Conservation (phyloP, 35 echinoderm and acorn worm species). For the Holothuria glaberrima region DNA sequence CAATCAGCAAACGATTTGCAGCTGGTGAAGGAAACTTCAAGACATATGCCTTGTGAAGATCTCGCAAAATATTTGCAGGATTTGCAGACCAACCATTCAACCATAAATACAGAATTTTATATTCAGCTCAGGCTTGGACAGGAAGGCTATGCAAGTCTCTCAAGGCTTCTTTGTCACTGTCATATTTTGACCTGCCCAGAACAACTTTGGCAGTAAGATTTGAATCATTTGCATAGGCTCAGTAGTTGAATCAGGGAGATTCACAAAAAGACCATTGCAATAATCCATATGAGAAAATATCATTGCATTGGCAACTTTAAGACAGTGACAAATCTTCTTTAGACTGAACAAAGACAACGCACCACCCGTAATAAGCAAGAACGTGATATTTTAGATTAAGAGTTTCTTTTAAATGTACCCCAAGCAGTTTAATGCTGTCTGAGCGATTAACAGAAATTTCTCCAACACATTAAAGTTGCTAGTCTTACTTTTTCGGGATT, state of each 20-base stretch:
- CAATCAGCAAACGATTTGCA: no score
- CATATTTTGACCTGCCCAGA: slow-evolving; percentile 31
- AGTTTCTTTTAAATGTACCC: no score
- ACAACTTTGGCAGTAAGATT: slow-evolving; percentile 49
- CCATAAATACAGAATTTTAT: slow-evolving; percentile 4
- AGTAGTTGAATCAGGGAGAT: not conserved
- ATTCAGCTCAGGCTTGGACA: not conserved
- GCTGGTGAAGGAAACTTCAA: not conserved
- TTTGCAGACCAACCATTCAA: not conserved
- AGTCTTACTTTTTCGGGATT: no score
- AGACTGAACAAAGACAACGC: no score
- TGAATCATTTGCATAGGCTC: not conserved
- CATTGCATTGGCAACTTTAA: not conserved
- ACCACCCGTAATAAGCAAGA: no score
- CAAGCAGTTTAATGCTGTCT: no score
- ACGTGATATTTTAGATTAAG: no score
- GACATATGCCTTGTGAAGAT: not conserved
- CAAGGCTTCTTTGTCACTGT: slow-evolving; percentile 42
- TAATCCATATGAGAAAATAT: not conserved
- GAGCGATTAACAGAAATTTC: no score
- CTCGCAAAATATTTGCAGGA: not conserved
- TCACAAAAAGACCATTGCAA: not conserved
- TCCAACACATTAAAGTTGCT: no score
- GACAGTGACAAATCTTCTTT: no score
- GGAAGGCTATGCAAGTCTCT: slow-evolving; percentile 28